Evolutionary conservation across 2,113 vertebrate genomes (phyloP).

Genomic region (Tricholaema leucomelas): DNA sequence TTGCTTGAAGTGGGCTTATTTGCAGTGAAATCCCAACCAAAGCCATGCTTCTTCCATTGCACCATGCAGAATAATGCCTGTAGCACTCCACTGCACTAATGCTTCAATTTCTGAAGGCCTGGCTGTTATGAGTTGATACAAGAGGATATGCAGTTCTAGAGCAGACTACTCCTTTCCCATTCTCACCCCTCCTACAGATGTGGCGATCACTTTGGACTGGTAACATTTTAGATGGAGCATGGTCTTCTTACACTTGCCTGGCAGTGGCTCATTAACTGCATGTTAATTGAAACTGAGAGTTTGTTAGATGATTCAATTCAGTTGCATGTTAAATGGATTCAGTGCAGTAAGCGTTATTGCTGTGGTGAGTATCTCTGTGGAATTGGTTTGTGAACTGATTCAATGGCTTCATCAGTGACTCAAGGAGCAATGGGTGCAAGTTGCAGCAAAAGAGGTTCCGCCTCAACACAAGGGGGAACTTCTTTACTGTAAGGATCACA

Average conservation of each 20-base stretch:
- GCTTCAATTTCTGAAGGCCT: neutral
- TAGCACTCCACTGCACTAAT: neutral
- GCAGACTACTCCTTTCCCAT: neutral
- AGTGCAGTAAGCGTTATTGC: neutral
- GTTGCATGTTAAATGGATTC: constrained; percentile 14
- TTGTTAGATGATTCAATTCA: constrained; percentile 25
- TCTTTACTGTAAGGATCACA: too few species aligned
- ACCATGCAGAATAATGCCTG: neutral
- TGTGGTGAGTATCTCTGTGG: neutral
- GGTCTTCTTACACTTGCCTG: neutral
- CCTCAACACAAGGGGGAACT: too few species aligned
- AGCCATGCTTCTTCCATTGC: neutral
- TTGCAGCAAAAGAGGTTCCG: too few species aligned
- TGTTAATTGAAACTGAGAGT: constrained; percentile 34
- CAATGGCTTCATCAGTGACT: neutral
- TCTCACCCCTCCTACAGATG: neutral
- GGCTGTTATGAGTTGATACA: neutral
- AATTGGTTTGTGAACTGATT: constrained; percentile 37
- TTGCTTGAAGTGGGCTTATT: neutral
- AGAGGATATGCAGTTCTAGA: constrained; percentile 25
- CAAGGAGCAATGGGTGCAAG: too few species aligned
- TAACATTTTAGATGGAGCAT: neutral
- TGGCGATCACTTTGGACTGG: neutral
- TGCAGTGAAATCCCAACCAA: neutral
- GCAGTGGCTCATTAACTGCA: neutral